These are phyloP conservation scores for Platyura marginata DNA, from an alignment of 1,140 invertebrate genomes.

Conservation along the genomic window DNA sequence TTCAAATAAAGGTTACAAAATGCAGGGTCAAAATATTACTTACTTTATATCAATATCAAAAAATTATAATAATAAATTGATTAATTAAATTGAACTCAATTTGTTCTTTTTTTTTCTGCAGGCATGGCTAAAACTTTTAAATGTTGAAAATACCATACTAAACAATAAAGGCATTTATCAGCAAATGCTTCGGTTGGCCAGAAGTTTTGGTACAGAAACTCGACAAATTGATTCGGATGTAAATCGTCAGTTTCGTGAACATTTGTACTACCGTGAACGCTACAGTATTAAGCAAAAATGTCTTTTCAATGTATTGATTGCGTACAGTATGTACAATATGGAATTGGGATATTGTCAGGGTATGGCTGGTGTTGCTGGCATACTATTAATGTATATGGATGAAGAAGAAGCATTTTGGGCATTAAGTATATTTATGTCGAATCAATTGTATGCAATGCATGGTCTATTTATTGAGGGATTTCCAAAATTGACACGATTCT, in stretches of 20 bases:
- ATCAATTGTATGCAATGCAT: constrained; percentile 87
- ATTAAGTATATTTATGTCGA: constrained; percentile 67
- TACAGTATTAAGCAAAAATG: constrained; percentile 89
- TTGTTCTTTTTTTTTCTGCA: not conserved
- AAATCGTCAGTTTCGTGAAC: constrained; percentile 89
- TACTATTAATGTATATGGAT: constrained; percentile 79
- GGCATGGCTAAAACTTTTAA: constrained; percentile 56
- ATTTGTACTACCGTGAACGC: constrained; percentile 78
- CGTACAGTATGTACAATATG: constrained; percentile 93
- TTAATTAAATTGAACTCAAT: no score
- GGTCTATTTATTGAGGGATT: constrained; percentile 92
- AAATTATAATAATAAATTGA: no score
- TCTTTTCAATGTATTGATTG: constrained; percentile 83
- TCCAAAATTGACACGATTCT: constrained; percentile 80
- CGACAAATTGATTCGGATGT: constrained; percentile 95
- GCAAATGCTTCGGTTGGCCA: constrained; percentile 70
- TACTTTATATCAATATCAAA: no score
- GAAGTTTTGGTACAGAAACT: constrained; percentile 78
- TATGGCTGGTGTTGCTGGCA: constrained; percentile 85
- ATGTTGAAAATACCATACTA: constrained; percentile 50
- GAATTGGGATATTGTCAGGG: constrained; percentile 77
- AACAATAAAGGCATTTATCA: constrained; percentile 67
- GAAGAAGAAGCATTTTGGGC: constrained; percentile 95
- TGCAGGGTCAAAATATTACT: no score
- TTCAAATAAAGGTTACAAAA: no score